Percentiles rank a stretch among this genome's conserved stretches.
Conservation (phyloP, 2,797 vertebrate genomes). For the Danio kyathit region DNA sequence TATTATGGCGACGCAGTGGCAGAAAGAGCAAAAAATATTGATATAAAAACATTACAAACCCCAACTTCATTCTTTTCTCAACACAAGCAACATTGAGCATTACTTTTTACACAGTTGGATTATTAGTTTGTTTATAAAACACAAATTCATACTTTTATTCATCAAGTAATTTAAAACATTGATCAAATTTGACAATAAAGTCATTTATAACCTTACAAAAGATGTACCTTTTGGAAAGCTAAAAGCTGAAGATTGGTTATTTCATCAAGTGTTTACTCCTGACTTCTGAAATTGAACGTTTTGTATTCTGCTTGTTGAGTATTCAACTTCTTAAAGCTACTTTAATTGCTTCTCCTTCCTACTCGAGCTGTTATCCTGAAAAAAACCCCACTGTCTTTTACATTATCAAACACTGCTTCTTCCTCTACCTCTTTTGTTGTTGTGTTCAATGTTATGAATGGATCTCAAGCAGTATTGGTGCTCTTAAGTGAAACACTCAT, state of each 20-base stretch:
- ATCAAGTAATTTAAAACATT: not conserved
- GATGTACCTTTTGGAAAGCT: too few species aligned
- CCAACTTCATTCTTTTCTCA: too few species aligned
- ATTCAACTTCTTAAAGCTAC: slow-evolving; percentile 49
- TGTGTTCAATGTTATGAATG: slow-evolving; percentile 35
- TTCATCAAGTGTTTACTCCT: slow-evolving; percentile 27
- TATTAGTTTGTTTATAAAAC: not conserved
- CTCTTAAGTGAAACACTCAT: slow-evolving; percentile 22
- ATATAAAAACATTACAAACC: too few species aligned
- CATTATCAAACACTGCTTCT: slow-evolving; percentile 1
- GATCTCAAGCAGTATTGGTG: not conserved
- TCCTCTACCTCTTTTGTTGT: slow-evolving; percentile 50
- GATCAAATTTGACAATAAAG: not conserved
- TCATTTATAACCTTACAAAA: not conserved
- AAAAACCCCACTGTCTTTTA: not conserved
- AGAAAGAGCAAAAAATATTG: too few species aligned
- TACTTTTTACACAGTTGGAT: not conserved
- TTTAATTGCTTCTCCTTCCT: slow-evolving; percentile 56
- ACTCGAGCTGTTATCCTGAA: slow-evolving; percentile 32
- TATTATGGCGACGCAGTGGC: too few species aligned
- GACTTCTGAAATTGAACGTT: slow-evolving; percentile 49
- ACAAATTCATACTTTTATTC: not conserved
- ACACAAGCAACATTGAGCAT: too few species aligned
- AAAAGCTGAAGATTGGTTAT: not conserved
- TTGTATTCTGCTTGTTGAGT: slow-evolving; percentile 41